These are phyloP conservation scores for Sterrhoptilus dennistouni DNA, from an alignment of 2,113 vertebrate genomes.

Conservation along the genomic window DNA sequence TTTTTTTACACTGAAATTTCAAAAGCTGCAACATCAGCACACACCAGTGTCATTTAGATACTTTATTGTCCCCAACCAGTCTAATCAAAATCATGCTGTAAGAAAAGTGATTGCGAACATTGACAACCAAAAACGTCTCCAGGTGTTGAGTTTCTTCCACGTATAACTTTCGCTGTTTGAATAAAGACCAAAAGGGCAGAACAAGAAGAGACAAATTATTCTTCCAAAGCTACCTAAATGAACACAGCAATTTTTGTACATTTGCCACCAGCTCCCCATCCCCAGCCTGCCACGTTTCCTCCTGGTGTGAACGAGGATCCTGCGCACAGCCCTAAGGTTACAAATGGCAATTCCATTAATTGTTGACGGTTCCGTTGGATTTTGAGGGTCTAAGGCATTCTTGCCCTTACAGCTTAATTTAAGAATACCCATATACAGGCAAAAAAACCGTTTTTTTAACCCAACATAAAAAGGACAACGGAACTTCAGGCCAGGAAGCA, in stretches of 20 bases:
- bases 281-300: not conserved
- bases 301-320: not conserved
- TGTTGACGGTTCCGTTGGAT: not conserved
- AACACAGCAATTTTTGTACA: slow-evolving; percentile 43
- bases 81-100: slow-evolving; percentile 25
- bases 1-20: not conserved
- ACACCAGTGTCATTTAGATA: slow-evolving; percentile 6
- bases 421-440: slow-evolving; percentile 55
- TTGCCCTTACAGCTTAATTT: slow-evolving; percentile 38
- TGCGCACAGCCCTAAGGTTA: slow-evolving; percentile 31
- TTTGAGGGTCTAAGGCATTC: slow-evolving; percentile 9
- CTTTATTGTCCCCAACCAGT: slow-evolving; percentile 49
- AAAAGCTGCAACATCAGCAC: slow-evolving; percentile 49
- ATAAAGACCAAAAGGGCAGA: not conserved
- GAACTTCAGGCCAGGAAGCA: slow-evolving; percentile 39
- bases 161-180: not conserved
- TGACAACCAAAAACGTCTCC: not conserved
- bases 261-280: not conserved
- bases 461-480: slow-evolving; percentile 45
- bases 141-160: not conserved
- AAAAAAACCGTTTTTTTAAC: slow-evolving; percentile 21
- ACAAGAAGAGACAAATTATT: slow-evolving; percentile 4
- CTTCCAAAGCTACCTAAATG: slow-evolving; percentile 24
- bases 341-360: not conserved
- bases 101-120: slow-evolving; percentile 45